These are phyloP conservation scores for Pollimyrus isidori DNA, from an alignment of 2,113 vertebrate genomes.

Conservation along the genomic window DNA sequence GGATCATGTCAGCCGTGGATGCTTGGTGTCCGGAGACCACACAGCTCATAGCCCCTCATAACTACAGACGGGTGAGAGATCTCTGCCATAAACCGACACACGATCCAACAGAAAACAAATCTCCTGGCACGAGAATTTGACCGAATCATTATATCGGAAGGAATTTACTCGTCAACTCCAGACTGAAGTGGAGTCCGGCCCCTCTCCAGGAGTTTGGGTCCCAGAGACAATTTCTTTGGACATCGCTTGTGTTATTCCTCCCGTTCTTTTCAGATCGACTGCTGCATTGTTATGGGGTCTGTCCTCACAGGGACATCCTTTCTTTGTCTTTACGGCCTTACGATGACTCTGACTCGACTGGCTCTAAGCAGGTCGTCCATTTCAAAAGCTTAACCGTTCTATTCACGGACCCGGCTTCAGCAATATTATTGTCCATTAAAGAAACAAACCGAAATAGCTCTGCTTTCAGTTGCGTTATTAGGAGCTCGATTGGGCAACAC, in stretches of 20 bases:
- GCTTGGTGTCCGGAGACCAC: background rate
- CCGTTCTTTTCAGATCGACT: background rate
- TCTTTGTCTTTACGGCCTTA: background rate
- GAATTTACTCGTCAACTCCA: background rate
- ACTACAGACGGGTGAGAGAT: background rate
- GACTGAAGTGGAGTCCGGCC: too few relatives aligned
- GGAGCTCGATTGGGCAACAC: background rate
- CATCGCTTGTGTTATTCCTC: background rate
- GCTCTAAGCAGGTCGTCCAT: background rate
- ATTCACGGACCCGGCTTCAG: background rate
- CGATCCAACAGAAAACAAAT: background rate
- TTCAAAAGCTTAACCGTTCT: background rate
- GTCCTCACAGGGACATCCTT: background rate
- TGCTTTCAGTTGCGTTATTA: background rate
- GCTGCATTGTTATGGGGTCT: background rate
- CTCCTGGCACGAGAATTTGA: background rate
- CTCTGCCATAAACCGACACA: background rate
- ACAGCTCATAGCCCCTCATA: background rate
- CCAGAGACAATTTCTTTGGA: background rate
- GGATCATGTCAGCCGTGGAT: background rate
- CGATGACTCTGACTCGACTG: background rate
- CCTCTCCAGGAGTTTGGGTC: background rate
- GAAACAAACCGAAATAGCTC: background rate
- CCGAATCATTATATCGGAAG: background rate
- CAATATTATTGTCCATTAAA: background rate